phyloP scores from a whole-genome alignment of 2,888 invertebrate genomes.

The Rhagium mordax region DNA sequence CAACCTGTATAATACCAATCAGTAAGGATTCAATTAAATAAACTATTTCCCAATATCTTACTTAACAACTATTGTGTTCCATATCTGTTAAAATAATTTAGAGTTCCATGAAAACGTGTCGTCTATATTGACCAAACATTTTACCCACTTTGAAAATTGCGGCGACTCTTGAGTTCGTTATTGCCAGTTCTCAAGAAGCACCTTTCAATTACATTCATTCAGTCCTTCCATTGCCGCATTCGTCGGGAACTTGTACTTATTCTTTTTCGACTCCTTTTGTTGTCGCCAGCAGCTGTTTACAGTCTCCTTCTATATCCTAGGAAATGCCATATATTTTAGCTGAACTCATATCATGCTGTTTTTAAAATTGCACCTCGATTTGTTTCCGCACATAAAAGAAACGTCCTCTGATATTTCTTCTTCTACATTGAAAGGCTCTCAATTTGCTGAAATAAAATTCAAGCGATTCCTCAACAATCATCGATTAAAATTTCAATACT shows the following conservation, averaged over 20 bases:
- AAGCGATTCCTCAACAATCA: not conserved
- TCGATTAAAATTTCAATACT: not conserved
- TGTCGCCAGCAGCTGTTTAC: conserved; percentile 34
- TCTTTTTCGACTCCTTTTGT: conserved; percentile 31
- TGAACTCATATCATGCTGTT: conserved; percentile 24
- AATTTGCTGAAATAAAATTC: not conserved
- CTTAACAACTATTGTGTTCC: not conserved
- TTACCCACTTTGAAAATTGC: conserved; percentile 25
- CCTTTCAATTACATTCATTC: conserved; percentile 33
- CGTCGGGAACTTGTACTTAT: conserved; percentile 29
- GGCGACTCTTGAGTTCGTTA: conserved; percentile 25
- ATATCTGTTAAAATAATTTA: not conserved
- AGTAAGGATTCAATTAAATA: too few relatives aligned
- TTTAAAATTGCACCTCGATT: conserved; percentile 32
- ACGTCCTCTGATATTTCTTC: not conserved
- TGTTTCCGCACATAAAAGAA: conserved; percentile 21
- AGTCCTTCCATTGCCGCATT: conserved; percentile 23
- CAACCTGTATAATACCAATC: too few relatives aligned
- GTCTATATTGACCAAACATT: conserved; percentile 33
- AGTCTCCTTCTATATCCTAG: conserved; percentile 28
- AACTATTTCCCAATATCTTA: too few relatives aligned
- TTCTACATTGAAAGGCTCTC: not conserved
- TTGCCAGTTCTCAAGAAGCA: conserved; percentile 31
- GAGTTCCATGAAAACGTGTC: conserved; percentile 1
- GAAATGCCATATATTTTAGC: conserved; percentile 31